Percentiles rank a stretch among this genome's conserved stretches.
These are phyloP conservation scores for Boulengeromyrus knoepffleri DNA, from an alignment of 2,113 vertebrate species.

Conservation along the genomic window DNA sequence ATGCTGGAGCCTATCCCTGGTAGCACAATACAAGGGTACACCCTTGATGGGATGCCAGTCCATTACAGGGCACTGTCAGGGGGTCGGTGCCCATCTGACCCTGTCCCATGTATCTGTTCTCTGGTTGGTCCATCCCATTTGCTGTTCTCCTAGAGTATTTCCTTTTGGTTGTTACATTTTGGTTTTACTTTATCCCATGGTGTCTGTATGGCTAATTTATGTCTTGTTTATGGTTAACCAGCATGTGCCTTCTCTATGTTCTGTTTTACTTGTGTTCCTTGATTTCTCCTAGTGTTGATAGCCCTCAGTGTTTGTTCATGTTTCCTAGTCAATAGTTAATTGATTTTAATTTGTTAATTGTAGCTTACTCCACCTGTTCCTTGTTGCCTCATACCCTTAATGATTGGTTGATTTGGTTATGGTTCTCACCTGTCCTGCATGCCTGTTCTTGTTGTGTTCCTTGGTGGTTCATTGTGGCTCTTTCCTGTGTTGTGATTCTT, in stretches of 20 bases:
- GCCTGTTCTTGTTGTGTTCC: not conserved
- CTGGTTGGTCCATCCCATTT: not conserved
- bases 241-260: not conserved
- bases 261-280: not conserved
- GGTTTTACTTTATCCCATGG: not conserved
- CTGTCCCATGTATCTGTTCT: not conserved
- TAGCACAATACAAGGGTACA: not conserved
- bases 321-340: too few relatives aligned
- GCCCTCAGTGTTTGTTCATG: too few relatives aligned
- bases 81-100: not conserved
- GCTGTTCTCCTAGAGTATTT: not conserved
- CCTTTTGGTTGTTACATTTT: not conserved
- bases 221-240: not conserved
- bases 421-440: not conserved
- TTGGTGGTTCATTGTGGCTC: not conserved
- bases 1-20: not conserved
- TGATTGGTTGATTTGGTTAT: not conserved
- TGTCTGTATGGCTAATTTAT: not conserved
- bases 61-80: not conserved
- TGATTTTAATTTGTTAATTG: not conserved
- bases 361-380: not conserved
- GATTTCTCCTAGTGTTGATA: not conserved
- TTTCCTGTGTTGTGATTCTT: not conserved
- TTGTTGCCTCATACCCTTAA: not conserved
- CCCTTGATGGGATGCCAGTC: not conserved